Base-by-base conservation (phyloP, 2,797 vertebrate genomes). In the Poecile montanus region DNA sequence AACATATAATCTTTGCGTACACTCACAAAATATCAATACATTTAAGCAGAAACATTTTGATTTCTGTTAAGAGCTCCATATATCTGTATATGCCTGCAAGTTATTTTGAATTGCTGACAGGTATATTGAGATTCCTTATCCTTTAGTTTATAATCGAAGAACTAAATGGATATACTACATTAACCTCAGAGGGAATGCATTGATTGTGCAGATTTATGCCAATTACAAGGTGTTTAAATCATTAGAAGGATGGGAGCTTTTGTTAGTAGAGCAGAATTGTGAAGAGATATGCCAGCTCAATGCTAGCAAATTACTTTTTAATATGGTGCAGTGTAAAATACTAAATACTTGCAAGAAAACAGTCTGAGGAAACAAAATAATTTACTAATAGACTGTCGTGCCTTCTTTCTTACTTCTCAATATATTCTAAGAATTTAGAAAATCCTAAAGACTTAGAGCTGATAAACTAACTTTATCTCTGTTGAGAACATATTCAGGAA, bases 151-250 rank as follows among this genome's bases (percentile, higher is more conserved):
- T 85, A 91, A 90, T 66, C 0, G 3, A 91, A 91, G 40, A 81
- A 45, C n/a, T 86, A 85, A 92, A 65, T 48, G 44, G 38, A 30
- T 68, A 63, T 57, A 42, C 20, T 68, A 34, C 65, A 88, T 91
- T 91, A 87, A 92, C 40, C 74, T 80, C 36, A 90, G 81, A 88
- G 27, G 40, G 13, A 84, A 6, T 50, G 53, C 57, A 76, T 93
- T 82, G 70, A 91, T 86, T 90, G 47, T 50, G 36, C 53, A 90
- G 66, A 79, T 77, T 90, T 85, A 90, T 62, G 53, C 75, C 54
- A 75, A 92, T 93, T 95, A 78, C 22, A 83, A 89, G 57, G 53
- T 90, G 29, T 81, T 88, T 90, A 94, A 84, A 89, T 71, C 13
- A 67, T 81, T 71, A 89, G 20, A 84, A 85, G 61, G 42, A 45